phyloP scores from a whole-genome alignment of 2,113 vertebrate genomes.

The Coryphaenoides rupestris region DNA sequence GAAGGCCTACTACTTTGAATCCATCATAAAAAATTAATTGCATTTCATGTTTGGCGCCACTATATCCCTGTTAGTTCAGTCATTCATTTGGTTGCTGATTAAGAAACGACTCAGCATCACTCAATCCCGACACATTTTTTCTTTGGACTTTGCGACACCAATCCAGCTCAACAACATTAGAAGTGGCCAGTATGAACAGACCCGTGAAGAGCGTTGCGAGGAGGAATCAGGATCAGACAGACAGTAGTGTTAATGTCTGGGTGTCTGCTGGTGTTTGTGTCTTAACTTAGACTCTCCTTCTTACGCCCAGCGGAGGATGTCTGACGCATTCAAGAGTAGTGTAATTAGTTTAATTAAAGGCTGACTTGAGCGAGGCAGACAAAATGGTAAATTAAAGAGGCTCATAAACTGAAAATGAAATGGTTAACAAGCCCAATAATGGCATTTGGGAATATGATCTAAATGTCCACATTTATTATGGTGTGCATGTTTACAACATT shows the following conservation, averaged over 20 bases:
- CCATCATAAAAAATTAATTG: too few relatives aligned
- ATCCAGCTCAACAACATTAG: background rate
- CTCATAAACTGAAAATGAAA: constrained; percentile 69
- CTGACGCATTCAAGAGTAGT: constrained; percentile 56
- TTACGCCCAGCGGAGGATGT: constrained; percentile 41
- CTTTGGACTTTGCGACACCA: too few relatives aligned
- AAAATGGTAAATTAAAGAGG: constrained; percentile 67
- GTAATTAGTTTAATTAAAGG: constrained; percentile 76
- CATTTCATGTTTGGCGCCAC: too few relatives aligned
- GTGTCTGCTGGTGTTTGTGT: constrained; percentile 62
- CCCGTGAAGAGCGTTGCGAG: constrained; percentile 22
- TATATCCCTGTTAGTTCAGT: too few relatives aligned
- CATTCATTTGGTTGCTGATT: too few relatives aligned
- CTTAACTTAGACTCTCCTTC: constrained; percentile 54
- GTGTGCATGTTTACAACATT: constrained; percentile 32
- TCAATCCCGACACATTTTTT: too few relatives aligned
- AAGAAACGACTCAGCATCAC: too few relatives aligned
- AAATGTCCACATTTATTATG: constrained; percentile 32
- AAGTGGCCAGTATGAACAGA: constrained; percentile 14
- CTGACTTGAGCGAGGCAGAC: constrained; percentile 47
- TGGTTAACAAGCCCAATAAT: constrained; percentile 61
- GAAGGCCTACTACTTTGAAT: too few relatives aligned
- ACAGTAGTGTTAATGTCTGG: constrained; percentile 40
- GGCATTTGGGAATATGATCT: constrained; percentile 45
- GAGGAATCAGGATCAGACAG: too few relatives aligned